Base-by-base conservation (phyloP, 2,113 vertebrate genomes). In the Catagonus wagneri region DNA sequence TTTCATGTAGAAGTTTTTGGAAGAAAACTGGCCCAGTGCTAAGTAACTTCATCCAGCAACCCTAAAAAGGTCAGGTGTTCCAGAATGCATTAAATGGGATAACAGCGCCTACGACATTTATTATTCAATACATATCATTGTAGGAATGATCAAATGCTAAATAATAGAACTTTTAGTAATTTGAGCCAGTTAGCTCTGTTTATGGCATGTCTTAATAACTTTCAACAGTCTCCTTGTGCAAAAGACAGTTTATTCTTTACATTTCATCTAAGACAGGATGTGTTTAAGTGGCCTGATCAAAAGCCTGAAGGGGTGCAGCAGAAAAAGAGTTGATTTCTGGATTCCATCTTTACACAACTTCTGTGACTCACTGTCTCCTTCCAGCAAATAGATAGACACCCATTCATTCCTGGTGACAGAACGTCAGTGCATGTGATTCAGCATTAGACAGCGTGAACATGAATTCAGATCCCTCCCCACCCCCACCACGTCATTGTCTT, bases 1-100 rank as follows among this genome's bases (percentile, higher is more conserved):
- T 91, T 83, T 87, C 39, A 44, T 68, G 75, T 88, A 72, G 39
- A 95, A 75, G 22, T 56, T 90, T 93, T 44, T 60, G 50, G 69
- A 79, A 93, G 83, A 81, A 94, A 95, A 29, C 14, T 95, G 80
- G 10, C 50, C 7, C 13, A 85, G 32, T 25, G 22, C 52, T 93
- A 34, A 89, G 65, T 44, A 60, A 81, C 8, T 86, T 89, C 20
- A 66, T 85, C 50, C n/a, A 34, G 7, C 29, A 14, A 52, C 12
- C 19, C 58, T 52, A 15, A 52, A 34, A n/a, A 69, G 71, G 20
- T 23, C 68, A 81, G 23, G 44, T 94, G 32, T 72, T 90, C 44
- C 29, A 85, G 79, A 78, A 58, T 1, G 11, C 56, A 66, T 66
- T 27, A 32, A 12, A 19, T 69, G n/a, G 66, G 79, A 65, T 11